Evolutionary conservation across 2,113 vertebrate genomes (phyloP).

Genomic region (Perca flavescens): DNA sequence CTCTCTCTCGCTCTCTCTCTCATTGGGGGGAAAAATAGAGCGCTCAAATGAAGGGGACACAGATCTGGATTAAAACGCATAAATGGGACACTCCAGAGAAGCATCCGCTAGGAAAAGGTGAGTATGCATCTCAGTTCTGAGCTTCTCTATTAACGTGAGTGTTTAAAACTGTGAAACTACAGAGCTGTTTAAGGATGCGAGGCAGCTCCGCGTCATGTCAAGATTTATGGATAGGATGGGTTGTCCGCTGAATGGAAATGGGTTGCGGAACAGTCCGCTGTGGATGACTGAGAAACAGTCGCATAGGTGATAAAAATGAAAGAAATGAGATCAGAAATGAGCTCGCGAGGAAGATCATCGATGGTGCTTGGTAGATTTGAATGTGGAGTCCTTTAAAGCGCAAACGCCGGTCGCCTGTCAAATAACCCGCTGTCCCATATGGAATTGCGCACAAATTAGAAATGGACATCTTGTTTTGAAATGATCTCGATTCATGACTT

Average conservation of each 20-base stretch:
- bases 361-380: conserved; percentile 24
- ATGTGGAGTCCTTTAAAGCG: conserved; percentile 46
- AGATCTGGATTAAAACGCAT: conserved; percentile 78
- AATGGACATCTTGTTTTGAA: conserved; percentile 30
- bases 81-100: conserved; percentile 70
- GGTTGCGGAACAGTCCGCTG: conserved; percentile 57
- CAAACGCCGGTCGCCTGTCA: conserved; percentile 76
- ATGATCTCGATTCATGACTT: conserved; percentile 2
- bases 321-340: conserved; percentile 5
- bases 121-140: conserved; percentile 52
- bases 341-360: neutral
- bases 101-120: conserved; percentile 70
- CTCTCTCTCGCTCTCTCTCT: conserved; percentile 25
- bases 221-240: conserved; percentile 67
- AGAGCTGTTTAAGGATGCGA: conserved; percentile 56
- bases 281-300: conserved; percentile 25
- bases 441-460: conserved; percentile 57
- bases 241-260: conserved; percentile 46
- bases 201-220: conserved; percentile 46
- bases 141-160: conserved; percentile 13
- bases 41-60: conserved; percentile 73
- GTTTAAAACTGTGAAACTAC: conserved; percentile 33
- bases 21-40: conserved; percentile 59
- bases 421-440: conserved; percentile 60
- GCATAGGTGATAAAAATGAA: neutral